Evolutionary conservation across 2,797 vertebrate species (phyloP).

Genomic region (Aplochiton taeniatus): DNA sequence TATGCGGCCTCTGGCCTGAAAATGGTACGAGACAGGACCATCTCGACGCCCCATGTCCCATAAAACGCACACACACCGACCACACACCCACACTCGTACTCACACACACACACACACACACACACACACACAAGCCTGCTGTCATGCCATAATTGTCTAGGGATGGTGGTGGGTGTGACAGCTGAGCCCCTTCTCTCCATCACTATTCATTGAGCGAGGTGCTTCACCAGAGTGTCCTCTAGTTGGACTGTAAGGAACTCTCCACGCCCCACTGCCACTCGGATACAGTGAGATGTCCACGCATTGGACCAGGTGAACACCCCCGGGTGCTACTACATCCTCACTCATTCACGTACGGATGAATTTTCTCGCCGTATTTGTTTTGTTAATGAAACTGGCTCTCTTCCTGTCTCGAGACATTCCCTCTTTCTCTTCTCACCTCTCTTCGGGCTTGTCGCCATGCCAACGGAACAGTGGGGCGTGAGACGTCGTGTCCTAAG

Average conservation of each 20-base stretch:
- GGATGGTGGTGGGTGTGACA: constrained; percentile 37
- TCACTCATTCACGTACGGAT: no score
- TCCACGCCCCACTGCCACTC: no score
- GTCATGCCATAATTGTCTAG: constrained; percentile 25
- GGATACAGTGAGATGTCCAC: no score
- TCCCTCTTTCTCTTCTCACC: background rate
- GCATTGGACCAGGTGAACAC: no score
- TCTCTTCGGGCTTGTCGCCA: background rate
- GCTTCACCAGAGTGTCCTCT: background rate
- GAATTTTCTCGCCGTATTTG: no score
- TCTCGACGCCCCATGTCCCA: no score
- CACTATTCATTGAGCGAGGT: constrained; percentile 17
- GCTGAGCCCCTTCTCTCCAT: constrained; percentile 36
- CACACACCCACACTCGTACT: constrained; percentile 10
- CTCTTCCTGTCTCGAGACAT: background rate
- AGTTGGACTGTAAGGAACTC: no score
- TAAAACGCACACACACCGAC: background rate
- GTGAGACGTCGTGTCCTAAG: background rate
- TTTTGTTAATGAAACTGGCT: background rate
- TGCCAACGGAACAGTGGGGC: background rate
- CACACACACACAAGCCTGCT: constrained; percentile 23
- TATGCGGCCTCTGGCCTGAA: constrained; percentile 62
- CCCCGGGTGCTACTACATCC: no score
- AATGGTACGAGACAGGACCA: constrained; percentile 45
- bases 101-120: background rate